A percentile compares a stretch with the other conserved stretches of the same genome.
Evolutionary conservation across 2,797 vertebrate species (phyloP).

Genomic region (Leptoclinus maculatus): DNA sequence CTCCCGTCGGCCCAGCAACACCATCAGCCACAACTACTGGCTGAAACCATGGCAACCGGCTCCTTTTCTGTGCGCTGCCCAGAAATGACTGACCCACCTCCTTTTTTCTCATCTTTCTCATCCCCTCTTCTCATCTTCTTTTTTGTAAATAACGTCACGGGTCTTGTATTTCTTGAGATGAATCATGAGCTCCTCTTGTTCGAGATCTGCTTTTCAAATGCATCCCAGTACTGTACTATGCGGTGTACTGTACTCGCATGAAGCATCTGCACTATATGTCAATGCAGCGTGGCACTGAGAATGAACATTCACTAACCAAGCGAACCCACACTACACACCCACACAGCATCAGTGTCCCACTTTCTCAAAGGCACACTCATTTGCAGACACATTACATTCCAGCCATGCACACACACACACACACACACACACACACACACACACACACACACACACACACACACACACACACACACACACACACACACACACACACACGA

Average conservation of each 20-base stretch:
- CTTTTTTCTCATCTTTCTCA: slow-evolving; percentile 12
- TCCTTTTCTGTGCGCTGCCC: slow-evolving; percentile 56
- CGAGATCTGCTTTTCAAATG: slow-evolving; percentile 11
- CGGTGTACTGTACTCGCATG: slow-evolving; percentile 6
- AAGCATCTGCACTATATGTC: slow-evolving; percentile 18
- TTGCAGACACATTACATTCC: slow-evolving; percentile 13
- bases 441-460: slow-evolving; percentile 38
- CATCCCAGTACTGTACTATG: neutral
- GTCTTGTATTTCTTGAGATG: slow-evolving; percentile 26
- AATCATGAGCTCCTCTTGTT: slow-evolving; percentile 5
- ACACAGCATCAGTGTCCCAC: slow-evolving; percentile 32
- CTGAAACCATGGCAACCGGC: slow-evolving; percentile 78
- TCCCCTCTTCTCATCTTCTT: slow-evolving; percentile 30
- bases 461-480: slow-evolving; percentile 41
- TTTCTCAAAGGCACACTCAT: slow-evolving; percentile 27
- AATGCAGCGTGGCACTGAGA: slow-evolving; percentile 28
- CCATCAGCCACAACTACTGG: slow-evolving; percentile 67
- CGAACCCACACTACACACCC: slow-evolving; percentile 41
- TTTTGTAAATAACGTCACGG: slow-evolving; percentile 35
- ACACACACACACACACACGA: slow-evolving; percentile 5
- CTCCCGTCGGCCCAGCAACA: slow-evolving; percentile 73
- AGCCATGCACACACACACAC: slow-evolving; percentile 19
- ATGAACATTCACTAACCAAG: slow-evolving; percentile 31
- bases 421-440: slow-evolving; percentile 27
- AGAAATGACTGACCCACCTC: slow-evolving; percentile 43